Conservation (phyloP, 2,113 vertebrate species). For the Oryzias melastigma region DNA sequence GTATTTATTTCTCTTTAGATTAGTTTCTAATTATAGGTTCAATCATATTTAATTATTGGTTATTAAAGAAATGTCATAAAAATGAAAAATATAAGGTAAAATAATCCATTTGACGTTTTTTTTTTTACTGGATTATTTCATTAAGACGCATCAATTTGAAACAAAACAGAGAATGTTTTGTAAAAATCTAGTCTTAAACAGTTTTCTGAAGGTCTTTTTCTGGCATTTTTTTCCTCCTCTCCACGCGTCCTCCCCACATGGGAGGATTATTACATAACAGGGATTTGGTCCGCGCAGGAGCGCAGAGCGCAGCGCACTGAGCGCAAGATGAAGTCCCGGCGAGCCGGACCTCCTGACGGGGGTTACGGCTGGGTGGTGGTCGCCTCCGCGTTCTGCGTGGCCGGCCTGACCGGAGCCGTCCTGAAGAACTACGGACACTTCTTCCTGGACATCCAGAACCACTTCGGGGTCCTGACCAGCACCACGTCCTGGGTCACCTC, state of each 20-base stretch:
- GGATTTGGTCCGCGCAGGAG: background rate
- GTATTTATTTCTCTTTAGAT: too few relatives aligned
- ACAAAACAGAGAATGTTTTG: too few relatives aligned
- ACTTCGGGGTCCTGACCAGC: conserved; percentile 74
- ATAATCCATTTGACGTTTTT: too few relatives aligned
- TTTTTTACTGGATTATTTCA: too few relatives aligned
- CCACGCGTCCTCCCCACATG: background rate
- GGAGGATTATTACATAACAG: conserved; percentile 1
- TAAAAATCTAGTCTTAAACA: too few relatives aligned
- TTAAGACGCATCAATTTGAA: too few relatives aligned
- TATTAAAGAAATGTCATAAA: too few relatives aligned
- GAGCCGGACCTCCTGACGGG: conserved; percentile 55
- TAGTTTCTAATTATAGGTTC: too few relatives aligned
- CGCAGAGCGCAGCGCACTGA: background rate
- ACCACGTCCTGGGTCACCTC: conserved; percentile 81
- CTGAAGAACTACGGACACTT: conserved; percentile 80
- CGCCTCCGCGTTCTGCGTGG: conserved; percentile 72
- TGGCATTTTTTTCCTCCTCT: background rate
- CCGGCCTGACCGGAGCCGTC: conserved; percentile 75
- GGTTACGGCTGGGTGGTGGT: conserved; percentile 82
- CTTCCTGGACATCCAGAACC: conserved; percentile 79
- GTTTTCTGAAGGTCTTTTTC: too few relatives aligned
- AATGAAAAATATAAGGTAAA: too few relatives aligned
- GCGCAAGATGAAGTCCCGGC: conserved; percentile 25
- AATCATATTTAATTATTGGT: too few relatives aligned